Evolutionary conservation across 2,888 invertebrate genomes (phyloP).

Genomic region (Dynastes maya): DNA sequence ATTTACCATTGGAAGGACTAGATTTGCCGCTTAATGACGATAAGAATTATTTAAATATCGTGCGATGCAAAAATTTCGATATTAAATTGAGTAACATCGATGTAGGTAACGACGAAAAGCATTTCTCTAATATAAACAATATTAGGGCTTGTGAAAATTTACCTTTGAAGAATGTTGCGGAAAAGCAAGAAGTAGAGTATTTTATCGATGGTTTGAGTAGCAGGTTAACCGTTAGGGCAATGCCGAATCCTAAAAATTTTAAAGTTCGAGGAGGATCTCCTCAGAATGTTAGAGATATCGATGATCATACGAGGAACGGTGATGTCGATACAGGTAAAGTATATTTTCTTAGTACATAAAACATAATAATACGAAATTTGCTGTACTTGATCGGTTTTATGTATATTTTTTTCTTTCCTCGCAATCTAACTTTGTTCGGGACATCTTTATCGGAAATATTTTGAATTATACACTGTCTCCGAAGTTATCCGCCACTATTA

Average conservation of each 20-base stretch:
- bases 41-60: slow-evolving; percentile 56
- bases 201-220: slow-evolving; percentile 55
- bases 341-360: not conserved
- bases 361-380: too few relatives aligned
- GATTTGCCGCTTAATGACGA: slow-evolving; percentile 61
- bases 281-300: slow-evolving; percentile 50
- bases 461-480: too few relatives aligned
- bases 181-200: slow-evolving; percentile 55
- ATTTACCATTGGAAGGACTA: slow-evolving; percentile 61
- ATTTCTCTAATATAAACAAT: slow-evolving; percentile 66
- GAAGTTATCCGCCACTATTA: too few relatives aligned
- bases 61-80: slow-evolving; percentile 58
- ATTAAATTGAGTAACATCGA: slow-evolving; percentile 54
- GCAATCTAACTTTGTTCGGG: too few relatives aligned
- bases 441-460: too few relatives aligned
- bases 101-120: slow-evolving; percentile 54
- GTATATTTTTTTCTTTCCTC: too few relatives aligned
- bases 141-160: slow-evolving; percentile 65
- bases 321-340: slow-evolving; percentile 58
- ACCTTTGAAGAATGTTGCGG: slow-evolving; percentile 61
- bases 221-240: slow-evolving; percentile 78
- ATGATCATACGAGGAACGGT: slow-evolving; percentile 61
- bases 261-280: slow-evolving; percentile 51
- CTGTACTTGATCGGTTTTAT: too few relatives aligned
- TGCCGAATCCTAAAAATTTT: slow-evolving; percentile 74